phyloP scores from a whole-genome alignment of 2,113 vertebrate genomes.

The Cryptotis parvus region DNA sequence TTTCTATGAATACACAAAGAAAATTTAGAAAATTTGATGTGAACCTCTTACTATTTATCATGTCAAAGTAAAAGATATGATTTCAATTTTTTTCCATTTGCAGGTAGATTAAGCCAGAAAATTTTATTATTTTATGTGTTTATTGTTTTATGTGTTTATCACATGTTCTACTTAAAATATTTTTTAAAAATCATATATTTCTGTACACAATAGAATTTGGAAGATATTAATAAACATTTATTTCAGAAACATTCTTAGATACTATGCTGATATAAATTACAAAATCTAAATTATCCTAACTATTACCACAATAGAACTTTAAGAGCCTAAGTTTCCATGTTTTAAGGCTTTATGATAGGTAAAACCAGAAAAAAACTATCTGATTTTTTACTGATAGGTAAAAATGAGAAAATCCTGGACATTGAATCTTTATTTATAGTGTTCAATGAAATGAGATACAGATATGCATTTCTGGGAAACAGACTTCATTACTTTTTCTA shows the following conservation, averaged over 20 bases:
- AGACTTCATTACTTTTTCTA: not conserved
- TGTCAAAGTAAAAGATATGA: constrained; percentile 12
- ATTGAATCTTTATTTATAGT: not conserved
- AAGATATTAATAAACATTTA: constrained; percentile 2
- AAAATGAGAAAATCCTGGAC: not conserved
- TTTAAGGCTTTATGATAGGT: not conserved
- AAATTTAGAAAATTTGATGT: constrained; percentile 42
- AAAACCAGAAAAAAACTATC: not conserved
- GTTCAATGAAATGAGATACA: not conserved
- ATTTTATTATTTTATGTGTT: constrained; percentile 36
- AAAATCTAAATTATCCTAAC: not conserved
- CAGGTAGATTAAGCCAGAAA: constrained; percentile 35
- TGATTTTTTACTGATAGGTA: too few relatives aligned
- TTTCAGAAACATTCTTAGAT: constrained; percentile 36
- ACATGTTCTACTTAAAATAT: too few relatives aligned
- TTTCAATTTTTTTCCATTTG: constrained; percentile 4
- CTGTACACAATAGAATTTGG: not conserved
- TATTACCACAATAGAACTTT: not conserved
- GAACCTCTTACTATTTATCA: constrained; percentile 35
- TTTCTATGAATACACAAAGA: constrained; percentile 40
- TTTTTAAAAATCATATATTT: constrained; percentile 42
- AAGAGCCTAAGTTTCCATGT: not conserved
- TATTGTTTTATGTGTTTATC: constrained; percentile 6
- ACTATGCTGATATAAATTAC: too few relatives aligned
- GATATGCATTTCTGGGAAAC: not conserved